These are phyloP conservation scores for Gobionotothen gibberifrons DNA, from an alignment of 2,797 vertebrate species.

Conservation along the genomic window DNA sequence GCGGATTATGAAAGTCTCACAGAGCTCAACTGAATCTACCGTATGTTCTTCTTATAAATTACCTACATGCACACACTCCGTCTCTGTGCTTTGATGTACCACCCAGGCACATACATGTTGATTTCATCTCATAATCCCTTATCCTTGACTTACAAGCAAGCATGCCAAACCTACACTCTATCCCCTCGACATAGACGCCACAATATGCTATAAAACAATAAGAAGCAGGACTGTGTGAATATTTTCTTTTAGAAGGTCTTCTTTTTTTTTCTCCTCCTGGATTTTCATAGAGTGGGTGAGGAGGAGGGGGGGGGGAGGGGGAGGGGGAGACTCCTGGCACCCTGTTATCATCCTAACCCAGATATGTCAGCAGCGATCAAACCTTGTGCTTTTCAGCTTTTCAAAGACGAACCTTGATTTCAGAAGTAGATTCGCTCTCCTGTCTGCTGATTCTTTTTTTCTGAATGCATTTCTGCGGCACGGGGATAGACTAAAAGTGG, in stretches of 20 bases:
- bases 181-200: conserved; percentile 51
- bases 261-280: conserved; percentile 42
- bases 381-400: conserved; percentile 67
- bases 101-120: conserved; percentile 54
- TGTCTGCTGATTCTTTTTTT: conserved; percentile 49
- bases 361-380: conserved; percentile 78
- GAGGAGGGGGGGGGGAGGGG: neutral
- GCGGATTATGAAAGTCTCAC: conserved; percentile 56
- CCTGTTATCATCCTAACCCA: conserved; percentile 77
- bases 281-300: conserved; percentile 52
- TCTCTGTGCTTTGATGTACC: conserved; percentile 53
- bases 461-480: conserved; percentile 25
- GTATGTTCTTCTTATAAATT: conserved; percentile 26
- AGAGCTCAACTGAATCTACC: conserved; percentile 38
- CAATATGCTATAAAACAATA: conserved; percentile 54
- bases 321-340: conserved; percentile 45
- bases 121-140: conserved; percentile 69
- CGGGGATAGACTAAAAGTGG: neutral
- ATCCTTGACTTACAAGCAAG: conserved; percentile 62
- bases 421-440: conserved; percentile 59
- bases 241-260: conserved; percentile 34
- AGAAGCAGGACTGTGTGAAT: conserved; percentile 32
- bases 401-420: conserved; percentile 74
- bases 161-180: conserved; percentile 68
- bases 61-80: conserved; percentile 11